Evolutionary conservation across 2,113 vertebrate species (phyloP).

Genomic region (Loxodonta africana): DNA sequence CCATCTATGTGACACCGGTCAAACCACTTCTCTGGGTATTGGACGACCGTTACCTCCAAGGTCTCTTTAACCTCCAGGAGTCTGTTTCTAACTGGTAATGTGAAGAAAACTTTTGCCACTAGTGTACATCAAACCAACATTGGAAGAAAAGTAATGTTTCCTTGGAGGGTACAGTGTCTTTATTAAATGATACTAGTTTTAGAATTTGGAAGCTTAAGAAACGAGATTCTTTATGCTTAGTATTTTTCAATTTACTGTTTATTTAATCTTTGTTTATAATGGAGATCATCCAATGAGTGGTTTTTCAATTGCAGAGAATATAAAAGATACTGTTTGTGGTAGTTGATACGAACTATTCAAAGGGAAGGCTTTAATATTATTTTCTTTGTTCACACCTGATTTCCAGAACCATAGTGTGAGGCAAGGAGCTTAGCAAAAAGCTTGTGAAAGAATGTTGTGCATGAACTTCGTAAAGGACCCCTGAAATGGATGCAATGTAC

Average conservation of each 20-base stretch:
- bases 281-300: slow-evolving; percentile 36
- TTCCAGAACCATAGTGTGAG: slow-evolving; percentile 46
- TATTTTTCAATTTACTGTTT: slow-evolving; percentile 41
- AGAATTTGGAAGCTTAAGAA: slow-evolving; percentile 55
- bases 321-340: slow-evolving; percentile 42
- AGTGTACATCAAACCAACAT: not conserved
- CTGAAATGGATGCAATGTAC: slow-evolving; percentile 3
- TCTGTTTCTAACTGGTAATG: slow-evolving; percentile 1
- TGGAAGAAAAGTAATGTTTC: slow-evolving; percentile 55
- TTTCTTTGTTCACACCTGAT: slow-evolving; percentile 42
- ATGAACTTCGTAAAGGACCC: not conserved
- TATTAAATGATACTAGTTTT: slow-evolving; percentile 26
- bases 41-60: not conserved
- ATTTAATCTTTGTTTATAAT: not conserved
- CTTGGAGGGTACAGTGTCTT: not conserved
- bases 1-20: not conserved
- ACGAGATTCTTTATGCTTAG: slow-evolving; percentile 17
- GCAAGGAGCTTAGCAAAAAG: slow-evolving; percentile 13
- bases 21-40: slow-evolving; percentile 41
- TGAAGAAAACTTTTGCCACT: slow-evolving; percentile 21
- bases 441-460: not conserved
- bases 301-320: slow-evolving; percentile 43
- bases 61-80: not conserved
- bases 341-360: not conserved
- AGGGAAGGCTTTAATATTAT: slow-evolving; percentile 27